Evolutionary conservation across 2,888 invertebrate genomes (phyloP).

Genomic region (Tuberolachnus salignus): DNA sequence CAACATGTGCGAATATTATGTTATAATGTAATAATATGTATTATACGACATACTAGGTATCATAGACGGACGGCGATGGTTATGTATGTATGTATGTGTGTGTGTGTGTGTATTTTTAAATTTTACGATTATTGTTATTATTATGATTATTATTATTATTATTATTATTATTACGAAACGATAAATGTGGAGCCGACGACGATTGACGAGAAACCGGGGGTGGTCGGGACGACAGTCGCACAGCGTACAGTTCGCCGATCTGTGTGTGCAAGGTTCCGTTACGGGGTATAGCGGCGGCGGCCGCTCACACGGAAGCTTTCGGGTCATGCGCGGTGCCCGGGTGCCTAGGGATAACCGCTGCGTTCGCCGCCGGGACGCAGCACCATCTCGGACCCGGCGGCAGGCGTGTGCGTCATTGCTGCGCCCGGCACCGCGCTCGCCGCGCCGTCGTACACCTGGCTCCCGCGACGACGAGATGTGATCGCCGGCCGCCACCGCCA

Average conservation of each 20-base stretch:
- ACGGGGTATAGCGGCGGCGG: constrained; percentile 41
- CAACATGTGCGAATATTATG: neutral
- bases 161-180: constrained; percentile 4
- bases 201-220: constrained; percentile 8
- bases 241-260: constrained; percentile 56
- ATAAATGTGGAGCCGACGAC: neutral
- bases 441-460: constrained; percentile 44
- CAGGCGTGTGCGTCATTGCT: constrained; percentile 54
- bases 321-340: constrained; percentile 55
- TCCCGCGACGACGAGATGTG: constrained; percentile 46
- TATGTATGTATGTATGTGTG: too few species aligned
- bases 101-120: neutral
- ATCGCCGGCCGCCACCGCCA: constrained; percentile 41
- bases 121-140: neutral
- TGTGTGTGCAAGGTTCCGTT: constrained; percentile 52
- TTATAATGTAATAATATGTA: too few species aligned
- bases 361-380: constrained; percentile 55
- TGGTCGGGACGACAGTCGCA: constrained; percentile 47
- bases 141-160: neutral
- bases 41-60: neutral
- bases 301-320: constrained; percentile 45
- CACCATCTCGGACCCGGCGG: constrained; percentile 54
- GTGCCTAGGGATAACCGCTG: constrained; percentile 55
- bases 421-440: constrained; percentile 2
- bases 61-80: neutral